A percentile compares a stretch with the other conserved stretches of the same genome.
phyloP scores from a whole-genome alignment of 2,797 vertebrate genomes.

The Pelochelys cantorii region DNA sequence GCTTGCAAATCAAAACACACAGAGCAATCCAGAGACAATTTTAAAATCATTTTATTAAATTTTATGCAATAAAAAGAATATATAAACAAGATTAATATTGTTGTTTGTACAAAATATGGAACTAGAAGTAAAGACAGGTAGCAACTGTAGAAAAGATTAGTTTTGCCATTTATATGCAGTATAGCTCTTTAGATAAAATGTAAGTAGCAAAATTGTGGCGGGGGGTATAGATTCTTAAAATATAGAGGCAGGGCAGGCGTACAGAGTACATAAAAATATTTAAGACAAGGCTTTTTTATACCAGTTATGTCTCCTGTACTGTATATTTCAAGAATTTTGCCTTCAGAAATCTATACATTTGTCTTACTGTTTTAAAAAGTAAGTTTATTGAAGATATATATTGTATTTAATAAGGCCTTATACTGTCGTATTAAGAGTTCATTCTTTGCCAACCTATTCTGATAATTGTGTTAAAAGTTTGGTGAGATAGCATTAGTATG shows the following conservation, averaged over 20 bases:
- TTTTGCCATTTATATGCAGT: not conserved
- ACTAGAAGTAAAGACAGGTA: not conserved
- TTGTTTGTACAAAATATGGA: not conserved
- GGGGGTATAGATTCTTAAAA: not conserved
- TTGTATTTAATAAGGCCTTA: not conserved
- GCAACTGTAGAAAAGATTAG: not conserved
- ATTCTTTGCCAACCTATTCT: not conserved
- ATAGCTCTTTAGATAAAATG: not conserved
- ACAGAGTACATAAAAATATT: not conserved
- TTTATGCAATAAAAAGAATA: not conserved
- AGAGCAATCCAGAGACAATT: not conserved
- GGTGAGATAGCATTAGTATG: not conserved
- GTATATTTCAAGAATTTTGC: not conserved
- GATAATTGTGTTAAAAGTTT: not conserved
- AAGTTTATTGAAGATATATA: not conserved
- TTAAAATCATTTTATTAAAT: not conserved
- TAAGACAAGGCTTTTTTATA: not conserved
- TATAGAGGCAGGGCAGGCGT: not conserved
- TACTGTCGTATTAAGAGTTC: not conserved
- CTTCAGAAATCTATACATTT: not conserved
- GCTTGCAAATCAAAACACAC: not conserved
- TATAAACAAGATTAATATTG: not conserved
- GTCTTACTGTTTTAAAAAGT: not conserved
- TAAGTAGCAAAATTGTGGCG: fast-evolving
- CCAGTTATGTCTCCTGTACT: not conserved